Conservation (phyloP, 2,113 vertebrate genomes). For the Callorhinus ursinus region DNA sequence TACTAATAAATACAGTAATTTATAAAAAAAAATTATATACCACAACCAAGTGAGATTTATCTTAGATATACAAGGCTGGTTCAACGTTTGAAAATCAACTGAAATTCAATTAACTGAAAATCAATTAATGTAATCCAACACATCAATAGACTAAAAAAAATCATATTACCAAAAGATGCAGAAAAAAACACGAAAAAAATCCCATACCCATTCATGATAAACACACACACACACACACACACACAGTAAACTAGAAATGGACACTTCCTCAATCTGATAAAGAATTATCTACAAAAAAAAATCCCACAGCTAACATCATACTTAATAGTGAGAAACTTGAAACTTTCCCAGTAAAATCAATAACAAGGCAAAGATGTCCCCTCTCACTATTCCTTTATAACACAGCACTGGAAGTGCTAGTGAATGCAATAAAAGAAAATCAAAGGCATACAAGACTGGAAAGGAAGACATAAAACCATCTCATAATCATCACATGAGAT, state of each 20-base stretch:
- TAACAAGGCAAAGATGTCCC: not conserved
- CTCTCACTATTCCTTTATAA: not conserved
- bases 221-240: no score
- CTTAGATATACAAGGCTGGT: not conserved
- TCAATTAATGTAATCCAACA: not conserved
- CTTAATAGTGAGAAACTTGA: not conserved
- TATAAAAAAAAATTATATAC: not conserved
- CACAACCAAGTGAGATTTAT: not conserved
- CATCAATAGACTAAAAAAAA: not conserved
- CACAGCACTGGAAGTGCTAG: not conserved
- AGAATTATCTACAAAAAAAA: not conserved
- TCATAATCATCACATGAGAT: no score
- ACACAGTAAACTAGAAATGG: not conserved
- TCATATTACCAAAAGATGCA: not conserved
- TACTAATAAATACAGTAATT: not conserved
- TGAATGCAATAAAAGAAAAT: not conserved
- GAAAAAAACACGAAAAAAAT: not conserved
- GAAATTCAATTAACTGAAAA: not conserved
- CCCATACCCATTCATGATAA: not conserved
- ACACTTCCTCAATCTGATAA: not conserved
- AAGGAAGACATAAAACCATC: not conserved
- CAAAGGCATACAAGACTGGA: not conserved
- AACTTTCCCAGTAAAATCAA: not conserved
- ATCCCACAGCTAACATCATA: not conserved
- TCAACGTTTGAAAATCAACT: not conserved